Evolutionary conservation across 2,888 invertebrate species (phyloP).

Genomic region (Chrysina gloriosa): DNA sequence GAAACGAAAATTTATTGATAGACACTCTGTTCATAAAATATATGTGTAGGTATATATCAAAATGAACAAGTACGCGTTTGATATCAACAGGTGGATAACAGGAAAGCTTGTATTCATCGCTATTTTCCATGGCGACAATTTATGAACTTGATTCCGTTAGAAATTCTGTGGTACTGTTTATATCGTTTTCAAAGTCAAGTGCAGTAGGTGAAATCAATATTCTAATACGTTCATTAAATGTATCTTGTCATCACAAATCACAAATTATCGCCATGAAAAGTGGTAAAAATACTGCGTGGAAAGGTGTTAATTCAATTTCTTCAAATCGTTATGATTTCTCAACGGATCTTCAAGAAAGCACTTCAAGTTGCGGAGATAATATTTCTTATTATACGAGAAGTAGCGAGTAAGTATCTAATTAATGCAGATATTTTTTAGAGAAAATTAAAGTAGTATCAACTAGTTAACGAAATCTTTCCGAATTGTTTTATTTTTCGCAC

Average conservation of each 20-base stretch:
- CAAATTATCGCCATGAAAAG: conserved; percentile 8
- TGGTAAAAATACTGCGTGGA: background rate
- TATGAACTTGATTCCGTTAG: conserved; percentile 31
- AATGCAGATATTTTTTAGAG: too few species aligned
- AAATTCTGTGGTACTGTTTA: conserved; percentile 19
- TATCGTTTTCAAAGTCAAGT: conserved; percentile 32
- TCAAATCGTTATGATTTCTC: conserved; percentile 16
- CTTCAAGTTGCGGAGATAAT: conserved; percentile 17
- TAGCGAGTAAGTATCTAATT: conserved; percentile 29
- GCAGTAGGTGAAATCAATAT: conserved; percentile 35
- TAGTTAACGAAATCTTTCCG: too few species aligned
- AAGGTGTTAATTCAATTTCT: conserved; percentile 20
- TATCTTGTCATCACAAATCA: background rate
- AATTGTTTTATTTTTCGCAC: too few species aligned
- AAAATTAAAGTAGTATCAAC: too few species aligned
- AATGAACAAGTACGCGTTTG: background rate
- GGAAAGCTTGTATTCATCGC: conserved; percentile 32
- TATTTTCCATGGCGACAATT: conserved; percentile 36
- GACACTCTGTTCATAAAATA: background rate
- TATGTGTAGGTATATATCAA: background rate
- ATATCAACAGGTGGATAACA: conserved; percentile 6
- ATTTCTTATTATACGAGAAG: conserved; percentile 31
- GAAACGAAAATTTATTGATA: too few species aligned
- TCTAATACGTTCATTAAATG: background rate
- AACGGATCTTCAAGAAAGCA: conserved; percentile 13